These are phyloP conservation scores for Mesitornis unicolor DNA, from an alignment of 2,113 vertebrate species.

Conservation along the genomic window DNA sequence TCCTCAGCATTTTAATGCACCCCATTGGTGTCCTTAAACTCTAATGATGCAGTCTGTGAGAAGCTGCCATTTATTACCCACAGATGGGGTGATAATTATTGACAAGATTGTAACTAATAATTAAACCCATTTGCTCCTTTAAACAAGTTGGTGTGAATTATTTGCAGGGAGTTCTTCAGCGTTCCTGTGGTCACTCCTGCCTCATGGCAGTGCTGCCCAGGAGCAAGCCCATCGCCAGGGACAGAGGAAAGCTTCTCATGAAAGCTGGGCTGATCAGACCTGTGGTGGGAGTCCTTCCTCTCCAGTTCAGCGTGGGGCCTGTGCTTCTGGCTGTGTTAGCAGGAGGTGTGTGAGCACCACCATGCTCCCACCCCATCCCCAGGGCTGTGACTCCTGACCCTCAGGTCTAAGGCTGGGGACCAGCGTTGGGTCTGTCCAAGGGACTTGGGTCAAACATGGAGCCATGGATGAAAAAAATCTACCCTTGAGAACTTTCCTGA, in stretches of 20 bases:
- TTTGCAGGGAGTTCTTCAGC: constrained; percentile 57
- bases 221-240: not conserved
- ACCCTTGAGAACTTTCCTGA: not conserved
- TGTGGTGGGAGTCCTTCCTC: not conserved
- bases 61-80: constrained; percentile 89
- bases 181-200: constrained; percentile 36
- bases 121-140: constrained; percentile 77
- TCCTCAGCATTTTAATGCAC: constrained; percentile 89
- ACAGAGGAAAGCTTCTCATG: not conserved
- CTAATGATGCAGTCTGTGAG: constrained; percentile 90
- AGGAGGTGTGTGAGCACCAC: not conserved
- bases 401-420: not conserved
- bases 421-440: not conserved
- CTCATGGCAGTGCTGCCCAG: not conserved
- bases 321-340: not conserved
- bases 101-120: constrained; percentile 84
- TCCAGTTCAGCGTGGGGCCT: not conserved
- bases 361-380: not conserved
- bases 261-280: not conserved
- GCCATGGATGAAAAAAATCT: not conserved
- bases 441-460: not conserved
- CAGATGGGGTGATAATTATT: constrained; percentile 91
- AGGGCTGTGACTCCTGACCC: not conserved
- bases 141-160: constrained; percentile 76
- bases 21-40: constrained; percentile 90